Base-by-base conservation (phyloP, 2,888 invertebrate genomes). In the Campoletis raptor region DNA sequence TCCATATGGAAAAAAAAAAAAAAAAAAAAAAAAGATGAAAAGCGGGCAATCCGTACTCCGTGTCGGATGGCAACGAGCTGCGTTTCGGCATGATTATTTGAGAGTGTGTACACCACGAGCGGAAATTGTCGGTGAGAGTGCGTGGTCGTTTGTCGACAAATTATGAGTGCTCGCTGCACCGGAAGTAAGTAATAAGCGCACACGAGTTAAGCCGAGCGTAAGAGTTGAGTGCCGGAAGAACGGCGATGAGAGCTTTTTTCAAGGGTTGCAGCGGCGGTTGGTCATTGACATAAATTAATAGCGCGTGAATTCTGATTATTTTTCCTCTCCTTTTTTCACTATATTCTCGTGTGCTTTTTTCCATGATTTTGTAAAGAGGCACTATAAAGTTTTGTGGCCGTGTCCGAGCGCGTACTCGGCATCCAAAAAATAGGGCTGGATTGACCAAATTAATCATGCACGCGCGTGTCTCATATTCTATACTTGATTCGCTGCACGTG, bases 231-330 rank as follows among this genome's bases (percentile, higher is more conserved):
- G 54, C 66, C 80, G 21, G 81, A 36, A 52, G 57, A 66, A 48
- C 73, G 30, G 40, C 21, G 40, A 37, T 24, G 61, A 24, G 36
- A 24, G 37, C 15, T 40, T 81, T 81, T 81, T 67, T 48, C 77
- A 30, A 79, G 21, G 61, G 37, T 52, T 18, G 12, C 5, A 4
- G 18, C 45, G 12, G 40, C 42, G 37, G 61, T 9, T 73, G 70
- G 66, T 86, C 77, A 85, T 88, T 90, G 84, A 88, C 88, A 88
- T 87, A 89, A 88, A 91, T 91, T 91, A 89, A 89, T 87, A 87
- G 87, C 83, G 76, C 52, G 24, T 61, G 67, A 64, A 61, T 74
- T 61, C 30, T 70, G 5, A 52, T 48, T 7, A 24, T 70, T 69
- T 37, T 72, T 3, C 15, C 21, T 52, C 37, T 40, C 30, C 30